Percentiles rank a stretch among this genome's conserved stretches.
phyloP scores from a whole-genome alignment of 2,888 invertebrate genomes.

The Volucella zonaria region DNA sequence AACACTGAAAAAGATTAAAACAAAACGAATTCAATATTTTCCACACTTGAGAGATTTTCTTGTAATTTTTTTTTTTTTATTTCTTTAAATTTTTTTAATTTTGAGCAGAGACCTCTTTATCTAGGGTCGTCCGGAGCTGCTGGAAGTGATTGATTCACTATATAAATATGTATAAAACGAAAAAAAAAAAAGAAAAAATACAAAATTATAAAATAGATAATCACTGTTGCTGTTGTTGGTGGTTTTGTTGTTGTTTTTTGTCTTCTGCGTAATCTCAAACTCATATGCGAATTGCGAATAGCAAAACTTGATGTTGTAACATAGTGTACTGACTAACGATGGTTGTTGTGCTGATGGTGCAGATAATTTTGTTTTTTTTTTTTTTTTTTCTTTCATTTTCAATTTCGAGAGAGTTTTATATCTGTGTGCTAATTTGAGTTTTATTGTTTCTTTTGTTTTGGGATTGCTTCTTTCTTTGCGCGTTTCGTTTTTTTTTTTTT shows the following conservation, averaged over 20 bases:
- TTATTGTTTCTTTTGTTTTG: conserved; percentile 50
- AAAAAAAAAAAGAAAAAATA: conserved; percentile 10
- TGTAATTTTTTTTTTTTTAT: conserved; percentile 6
- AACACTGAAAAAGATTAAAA: conserved; percentile 22
- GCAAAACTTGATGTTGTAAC: neutral
- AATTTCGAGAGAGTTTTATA: conserved; percentile 36
- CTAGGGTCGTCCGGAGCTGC: conserved; percentile 57
- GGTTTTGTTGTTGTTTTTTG: neutral
- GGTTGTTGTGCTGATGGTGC: conserved; percentile 25
- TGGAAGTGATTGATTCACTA: conserved; percentile 45
- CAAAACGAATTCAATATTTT: conserved; percentile 1
- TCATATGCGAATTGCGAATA: conserved; percentile 44
- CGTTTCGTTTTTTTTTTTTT: conserved; percentile 11
- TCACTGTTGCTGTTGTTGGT: conserved; percentile 36
- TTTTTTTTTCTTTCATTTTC: conserved; percentile 3
- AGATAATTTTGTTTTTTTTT: conserved; percentile 2
- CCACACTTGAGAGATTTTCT: neutral
- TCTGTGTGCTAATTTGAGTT: conserved; percentile 51
- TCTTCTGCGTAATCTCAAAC: conserved; percentile 45
- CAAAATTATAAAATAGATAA: conserved; percentile 46
- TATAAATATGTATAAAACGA: neutral
- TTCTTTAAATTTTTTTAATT: neutral
- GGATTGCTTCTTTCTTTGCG: conserved; percentile 8
- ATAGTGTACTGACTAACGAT: neutral
- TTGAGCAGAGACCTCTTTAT: conserved; percentile 58